Evolutionary conservation across 2,888 invertebrate species (phyloP).

Genomic region (Epistrophe grossulariae): DNA sequence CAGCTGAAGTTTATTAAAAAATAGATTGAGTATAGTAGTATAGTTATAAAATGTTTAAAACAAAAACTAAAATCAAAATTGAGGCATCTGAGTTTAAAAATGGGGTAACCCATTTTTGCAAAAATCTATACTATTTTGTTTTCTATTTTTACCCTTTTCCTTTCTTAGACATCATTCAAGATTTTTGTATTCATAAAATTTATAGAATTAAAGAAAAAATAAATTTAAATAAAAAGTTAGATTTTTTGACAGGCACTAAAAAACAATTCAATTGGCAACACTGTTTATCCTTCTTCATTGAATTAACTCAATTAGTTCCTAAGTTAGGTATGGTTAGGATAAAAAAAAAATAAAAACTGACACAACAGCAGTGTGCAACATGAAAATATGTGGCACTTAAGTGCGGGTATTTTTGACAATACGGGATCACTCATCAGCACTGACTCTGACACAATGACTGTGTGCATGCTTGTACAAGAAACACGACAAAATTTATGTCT

Average conservation of each 20-base stretch:
- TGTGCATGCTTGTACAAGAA: constrained; percentile 42
- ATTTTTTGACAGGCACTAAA: background rate
- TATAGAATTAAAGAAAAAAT: too few species aligned
- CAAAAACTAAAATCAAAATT: too few species aligned
- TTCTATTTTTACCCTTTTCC: too few species aligned
- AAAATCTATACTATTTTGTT: too few species aligned
- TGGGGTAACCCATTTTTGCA: too few species aligned
- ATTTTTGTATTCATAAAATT: too few species aligned
- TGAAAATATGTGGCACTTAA: constrained; percentile 72
- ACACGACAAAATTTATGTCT: constrained; percentile 71
- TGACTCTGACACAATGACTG: constrained; percentile 58
- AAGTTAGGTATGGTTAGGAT: constrained; percentile 9
- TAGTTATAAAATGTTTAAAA: too few species aligned
- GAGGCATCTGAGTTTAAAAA: too few species aligned
- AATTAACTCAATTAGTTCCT: constrained; percentile 15
- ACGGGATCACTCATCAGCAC: constrained; percentile 67
- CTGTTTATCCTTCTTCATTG: background rate
- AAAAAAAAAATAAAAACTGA: constrained; percentile 16
- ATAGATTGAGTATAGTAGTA: too few species aligned
- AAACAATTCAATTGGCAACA: background rate
- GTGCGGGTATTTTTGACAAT: constrained; percentile 75
- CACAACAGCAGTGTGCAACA: constrained; percentile 68
- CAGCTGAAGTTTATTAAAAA: too few species aligned
- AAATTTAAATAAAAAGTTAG: too few species aligned
- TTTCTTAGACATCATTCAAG: too few species aligned